phyloP scores from a whole-genome alignment of 2,797 vertebrate genomes.

The Champsocephalus gunnari region DNA sequence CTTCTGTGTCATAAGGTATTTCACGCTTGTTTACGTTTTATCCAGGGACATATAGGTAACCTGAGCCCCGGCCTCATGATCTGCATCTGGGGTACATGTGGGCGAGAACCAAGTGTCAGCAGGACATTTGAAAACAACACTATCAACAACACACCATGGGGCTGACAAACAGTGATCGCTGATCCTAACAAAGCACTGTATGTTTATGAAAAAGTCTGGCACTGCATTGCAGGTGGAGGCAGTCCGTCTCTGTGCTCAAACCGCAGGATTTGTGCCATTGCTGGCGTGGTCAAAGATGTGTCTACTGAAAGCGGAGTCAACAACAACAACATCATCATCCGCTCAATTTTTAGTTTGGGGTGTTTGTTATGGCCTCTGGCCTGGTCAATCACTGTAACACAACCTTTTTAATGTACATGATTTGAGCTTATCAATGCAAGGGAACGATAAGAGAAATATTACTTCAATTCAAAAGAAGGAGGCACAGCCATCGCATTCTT shows the following conservation, averaged over 20 bases:
- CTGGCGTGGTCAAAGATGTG: constrained; percentile 35
- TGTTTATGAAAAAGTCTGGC: constrained; percentile 61
- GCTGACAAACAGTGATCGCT: constrained; percentile 64
- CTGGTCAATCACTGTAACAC: not conserved
- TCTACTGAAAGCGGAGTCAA: constrained; percentile 41
- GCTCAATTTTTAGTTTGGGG: constrained; percentile 29
- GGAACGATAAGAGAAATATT: not conserved
- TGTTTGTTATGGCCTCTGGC: not conserved
- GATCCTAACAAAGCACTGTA: constrained; percentile 61
- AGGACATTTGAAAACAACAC: constrained; percentile 85
- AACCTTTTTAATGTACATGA: constrained; percentile 9
- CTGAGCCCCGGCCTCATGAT: constrained; percentile 79
- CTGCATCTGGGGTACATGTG: constrained; percentile 75
- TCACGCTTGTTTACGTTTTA: constrained; percentile 83
- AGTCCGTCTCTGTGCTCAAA: constrained; percentile 25
- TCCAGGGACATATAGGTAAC: constrained; percentile 83
- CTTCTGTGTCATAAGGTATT: constrained; percentile 62
- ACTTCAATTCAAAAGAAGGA: not conserved
- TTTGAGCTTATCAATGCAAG: not conserved
- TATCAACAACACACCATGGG: constrained; percentile 71
- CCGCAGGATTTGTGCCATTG: constrained; percentile 33
- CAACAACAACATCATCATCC: constrained; percentile 28
- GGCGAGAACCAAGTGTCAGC: constrained; percentile 60
- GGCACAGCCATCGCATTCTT: not conserved
- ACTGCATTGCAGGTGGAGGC: constrained; percentile 55